Conservation (phyloP, 37 sponge, comb jelly and placozoan genomes). For the Haliclona indistincta region DNA sequence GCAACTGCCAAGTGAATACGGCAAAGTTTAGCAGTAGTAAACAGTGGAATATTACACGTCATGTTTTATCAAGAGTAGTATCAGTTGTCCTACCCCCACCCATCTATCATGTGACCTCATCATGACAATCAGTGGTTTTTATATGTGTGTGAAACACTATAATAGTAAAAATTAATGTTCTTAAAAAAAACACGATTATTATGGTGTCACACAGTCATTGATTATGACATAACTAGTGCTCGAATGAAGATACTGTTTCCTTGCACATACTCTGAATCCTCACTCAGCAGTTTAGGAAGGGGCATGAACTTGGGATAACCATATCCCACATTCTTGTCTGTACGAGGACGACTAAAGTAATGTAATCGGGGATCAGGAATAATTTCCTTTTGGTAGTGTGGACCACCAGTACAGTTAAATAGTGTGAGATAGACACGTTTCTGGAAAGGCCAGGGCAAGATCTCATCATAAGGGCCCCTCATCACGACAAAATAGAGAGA, state of each 20-base stretch:
- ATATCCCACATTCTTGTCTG: constrained; percentile 54
- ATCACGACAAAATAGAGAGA: constrained; percentile 74
- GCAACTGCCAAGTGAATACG: constrained; percentile 15
- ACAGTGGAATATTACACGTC: too few relatives aligned
- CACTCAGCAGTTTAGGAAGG: constrained; percentile 6
- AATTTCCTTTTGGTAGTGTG: constrained; percentile 41
- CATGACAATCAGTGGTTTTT: too few relatives aligned
- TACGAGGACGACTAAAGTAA: constrained; percentile 53
- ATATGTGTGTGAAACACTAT: too few relatives aligned
- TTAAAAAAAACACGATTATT: too few relatives aligned
- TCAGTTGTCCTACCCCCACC: too few relatives aligned
- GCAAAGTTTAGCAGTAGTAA: too few relatives aligned
- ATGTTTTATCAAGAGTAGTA: too few relatives aligned
- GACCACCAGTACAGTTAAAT: constrained; percentile 31
- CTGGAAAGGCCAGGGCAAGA: constrained; percentile 79
- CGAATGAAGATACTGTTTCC: constrained; percentile 47
- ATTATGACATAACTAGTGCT: background rate
- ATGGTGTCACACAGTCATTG: too few relatives aligned
- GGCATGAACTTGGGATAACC: constrained; percentile 72
- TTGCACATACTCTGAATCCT: constrained; percentile 46
- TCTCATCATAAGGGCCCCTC: constrained; percentile 74
- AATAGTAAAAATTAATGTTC: too few relatives aligned
- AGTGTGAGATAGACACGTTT: constrained; percentile 46
- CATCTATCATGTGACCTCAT: too few relatives aligned
- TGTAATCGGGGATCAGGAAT: constrained; percentile 57